phyloP scores from a whole-genome alignment of 2,113 vertebrate species.

The Tinamus guttatus region DNA sequence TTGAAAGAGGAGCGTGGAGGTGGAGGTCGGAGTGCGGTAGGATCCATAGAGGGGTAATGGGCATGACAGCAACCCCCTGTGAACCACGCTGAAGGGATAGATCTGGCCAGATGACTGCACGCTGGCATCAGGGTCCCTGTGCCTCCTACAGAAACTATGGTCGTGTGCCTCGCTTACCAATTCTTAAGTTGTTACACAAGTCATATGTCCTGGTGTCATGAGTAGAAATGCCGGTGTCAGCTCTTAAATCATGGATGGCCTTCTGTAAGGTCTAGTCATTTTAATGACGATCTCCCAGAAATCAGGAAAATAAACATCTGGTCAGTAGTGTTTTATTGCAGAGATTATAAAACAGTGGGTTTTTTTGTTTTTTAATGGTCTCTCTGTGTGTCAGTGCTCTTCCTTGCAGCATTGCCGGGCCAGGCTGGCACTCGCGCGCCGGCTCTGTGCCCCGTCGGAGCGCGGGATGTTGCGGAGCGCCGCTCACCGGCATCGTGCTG shows the following conservation, averaged over 20 bases:
- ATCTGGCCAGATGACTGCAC: accelerated
- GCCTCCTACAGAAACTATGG: neutral
- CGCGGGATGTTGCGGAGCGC: neutral
- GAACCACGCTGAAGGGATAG: neutral
- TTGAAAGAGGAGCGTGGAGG: neutral
- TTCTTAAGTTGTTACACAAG: neutral
- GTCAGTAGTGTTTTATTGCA: slow-evolving; percentile 15
- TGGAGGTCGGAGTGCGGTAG: neutral
- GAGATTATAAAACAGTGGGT: neutral
- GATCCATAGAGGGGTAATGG: no score
- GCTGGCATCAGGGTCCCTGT: neutral
- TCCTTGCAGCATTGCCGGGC: accelerated
- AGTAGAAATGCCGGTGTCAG: neutral
- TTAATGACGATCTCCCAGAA: neutral
- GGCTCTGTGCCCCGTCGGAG: accelerated
- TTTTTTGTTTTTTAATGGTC: accelerated
- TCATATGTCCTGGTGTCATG: neutral
- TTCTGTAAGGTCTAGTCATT: neutral
- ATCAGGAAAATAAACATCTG: neutral
- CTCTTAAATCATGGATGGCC: neutral
- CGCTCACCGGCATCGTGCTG: accelerated
- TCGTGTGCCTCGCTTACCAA: neutral
- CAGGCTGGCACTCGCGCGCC: neutral
- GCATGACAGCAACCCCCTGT: neutral
- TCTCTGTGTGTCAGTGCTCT: neutral